Evolutionary conservation across 2,888 invertebrate genomes (phyloP), one percentile per base, ranked within the genome.

Genomic region (Cosmia trapezina): DNA sequence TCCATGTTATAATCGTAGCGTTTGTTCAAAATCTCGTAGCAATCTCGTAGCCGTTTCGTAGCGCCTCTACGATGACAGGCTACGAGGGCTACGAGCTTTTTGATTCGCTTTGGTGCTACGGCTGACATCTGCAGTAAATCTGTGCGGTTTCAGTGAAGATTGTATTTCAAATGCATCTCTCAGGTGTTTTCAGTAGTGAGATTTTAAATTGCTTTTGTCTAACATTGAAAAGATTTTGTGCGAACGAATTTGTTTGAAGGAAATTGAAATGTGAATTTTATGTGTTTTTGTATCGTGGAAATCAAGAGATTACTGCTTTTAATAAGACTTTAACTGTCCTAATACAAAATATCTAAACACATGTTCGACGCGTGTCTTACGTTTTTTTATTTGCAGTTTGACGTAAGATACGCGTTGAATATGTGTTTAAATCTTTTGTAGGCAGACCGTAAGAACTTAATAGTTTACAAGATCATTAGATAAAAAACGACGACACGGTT

Each of bases 71-170:
- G 70, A 70, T 64, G 80, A 70, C 78, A 70, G 45, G 70, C 77
- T 84, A 77, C 84, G 83, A 80, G 69, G 45, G 70, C 80, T 84
- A 77, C 84, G 83, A 80, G 66, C 68, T 80, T 74, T 84, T 83
- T 83, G 71, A 76, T 75, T 74, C 60, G 72, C 65, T 73, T 70
- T 70, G 61, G 73, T 56, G 66, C 74, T 68, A 70, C 65, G 57
- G 41, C n/a, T 84, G 78, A 80, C 83, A 76, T 76, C 68, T 66
- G 73, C 68, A 76, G 74, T 72, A 76, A 79, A 79, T 74, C 70
- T 69, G 49, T 75, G 73, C 57, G 57, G 70, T 70, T 62, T 53
- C 65, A 67, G 37, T 54, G 62, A 51, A 75, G 54, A 74, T 78
- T 80, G 70, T 69, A 66, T 68, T 71, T 69, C 68, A 71, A 78